Percentiles rank a stretch among this genome's conserved stretches.
phyloP scores from a whole-genome alignment of 1,140 invertebrate genomes.

The Eubasilissa regina region DNA sequence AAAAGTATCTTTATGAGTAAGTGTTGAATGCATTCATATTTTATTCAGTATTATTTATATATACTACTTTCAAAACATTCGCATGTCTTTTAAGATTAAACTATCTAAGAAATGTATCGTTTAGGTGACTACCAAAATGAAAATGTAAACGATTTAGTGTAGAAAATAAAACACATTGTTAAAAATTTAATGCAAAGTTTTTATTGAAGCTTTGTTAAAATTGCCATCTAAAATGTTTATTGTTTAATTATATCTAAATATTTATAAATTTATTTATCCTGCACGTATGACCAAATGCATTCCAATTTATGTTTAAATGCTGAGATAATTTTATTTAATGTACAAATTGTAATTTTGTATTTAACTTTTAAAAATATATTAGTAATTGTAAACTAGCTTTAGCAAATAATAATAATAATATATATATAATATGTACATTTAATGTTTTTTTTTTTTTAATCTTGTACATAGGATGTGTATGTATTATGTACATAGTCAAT shows the following conservation, averaged over 20 bases:
- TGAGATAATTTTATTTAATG: conserved; percentile 25
- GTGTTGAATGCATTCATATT: no score
- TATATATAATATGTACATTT: conserved; percentile 39
- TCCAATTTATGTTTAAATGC: conserved; percentile 19
- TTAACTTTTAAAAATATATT: conserved; percentile 23
- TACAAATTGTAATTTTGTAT: conserved; percentile 44
- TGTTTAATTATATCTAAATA: conserved; percentile 4
- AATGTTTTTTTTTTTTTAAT: conserved; percentile 18
- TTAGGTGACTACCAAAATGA: conserved; percentile 8
- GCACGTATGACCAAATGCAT: conserved; percentile 41
- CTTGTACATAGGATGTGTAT: conserved; percentile 47
- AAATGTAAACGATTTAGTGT: no score
- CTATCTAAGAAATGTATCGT: not conserved
- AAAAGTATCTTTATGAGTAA: no score
- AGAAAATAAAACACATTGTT: no score
- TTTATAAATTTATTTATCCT: not conserved
- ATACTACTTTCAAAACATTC: not conserved
- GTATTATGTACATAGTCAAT: conserved; percentile 52
- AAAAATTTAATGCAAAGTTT: no score
- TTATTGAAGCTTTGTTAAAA: not conserved
- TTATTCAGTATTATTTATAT: conserved; percentile 15
- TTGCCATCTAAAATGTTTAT: conserved; percentile 19
- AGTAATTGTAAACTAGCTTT: conserved; percentile 11
- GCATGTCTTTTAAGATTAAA: not conserved
- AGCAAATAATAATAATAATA: conserved; percentile 23